These are phyloP conservation scores for Meteorus colon DNA, from an alignment of 2,888 invertebrate species.

Conservation along the genomic window DNA sequence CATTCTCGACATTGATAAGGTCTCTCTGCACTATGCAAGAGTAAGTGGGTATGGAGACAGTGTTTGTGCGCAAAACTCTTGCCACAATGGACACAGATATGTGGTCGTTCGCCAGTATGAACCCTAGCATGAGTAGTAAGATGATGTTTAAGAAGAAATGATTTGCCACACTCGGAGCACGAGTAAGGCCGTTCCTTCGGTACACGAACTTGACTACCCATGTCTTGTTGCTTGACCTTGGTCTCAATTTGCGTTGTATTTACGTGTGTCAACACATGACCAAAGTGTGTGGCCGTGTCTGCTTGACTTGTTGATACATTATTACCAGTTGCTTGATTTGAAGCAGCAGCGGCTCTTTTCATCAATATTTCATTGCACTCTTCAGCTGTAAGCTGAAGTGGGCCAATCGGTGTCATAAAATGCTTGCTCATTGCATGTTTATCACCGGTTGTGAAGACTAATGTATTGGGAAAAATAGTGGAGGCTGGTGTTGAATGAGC, in stretches of 20 bases:
- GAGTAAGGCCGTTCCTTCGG: conserved; percentile 86
- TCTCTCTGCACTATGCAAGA: conserved; percentile 86
- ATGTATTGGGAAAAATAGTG: conserved; percentile 69
- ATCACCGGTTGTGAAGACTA: conserved; percentile 71
- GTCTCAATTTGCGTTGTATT: conserved; percentile 75
- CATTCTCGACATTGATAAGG: conserved; percentile 90
- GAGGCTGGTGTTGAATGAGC: conserved; percentile 67
- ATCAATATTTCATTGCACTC: conserved; percentile 86
- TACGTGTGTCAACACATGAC: conserved; percentile 69
- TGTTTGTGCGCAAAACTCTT: conserved; percentile 89
- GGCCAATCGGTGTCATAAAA: conserved; percentile 83
- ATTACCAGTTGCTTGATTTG: conserved; percentile 68
- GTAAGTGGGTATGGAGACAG: conserved; percentile 86
- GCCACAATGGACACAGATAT: conserved; percentile 86
- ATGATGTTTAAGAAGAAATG: conserved; percentile 88
- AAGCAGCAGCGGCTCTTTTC: conserved; percentile 82
- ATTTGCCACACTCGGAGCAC: conserved; percentile 88
- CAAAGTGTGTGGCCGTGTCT: conserved; percentile 67
- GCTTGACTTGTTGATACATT: conserved; percentile 68
- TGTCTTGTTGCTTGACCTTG: conserved; percentile 78
- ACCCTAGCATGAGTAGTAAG: conserved; percentile 88
- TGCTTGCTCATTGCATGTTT: conserved; percentile 76
- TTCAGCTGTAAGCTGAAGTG: conserved; percentile 83
- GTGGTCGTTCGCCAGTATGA: conserved; percentile 87
- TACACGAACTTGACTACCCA: conserved; percentile 75